phyloP scores from a whole-genome alignment of 2,888 invertebrate genomes.

The Noctua comes region DNA sequence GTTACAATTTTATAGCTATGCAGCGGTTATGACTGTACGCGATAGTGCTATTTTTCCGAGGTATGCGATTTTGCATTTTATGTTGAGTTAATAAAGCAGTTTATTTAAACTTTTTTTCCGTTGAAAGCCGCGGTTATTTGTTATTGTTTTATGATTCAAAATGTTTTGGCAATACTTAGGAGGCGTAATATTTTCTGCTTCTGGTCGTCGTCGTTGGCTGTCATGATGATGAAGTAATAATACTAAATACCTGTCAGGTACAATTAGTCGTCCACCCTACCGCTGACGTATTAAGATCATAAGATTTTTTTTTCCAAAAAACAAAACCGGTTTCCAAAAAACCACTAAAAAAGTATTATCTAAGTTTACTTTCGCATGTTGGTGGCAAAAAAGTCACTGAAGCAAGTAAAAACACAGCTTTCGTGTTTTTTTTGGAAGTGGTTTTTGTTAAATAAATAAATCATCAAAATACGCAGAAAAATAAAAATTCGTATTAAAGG shows the following conservation, averaged over 20 bases:
- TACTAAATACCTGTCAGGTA: not conserved
- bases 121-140: not conserved
- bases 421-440: too few relatives aligned
- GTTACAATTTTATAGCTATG: slow-evolving; percentile 49
- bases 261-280: not conserved
- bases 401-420: too few relatives aligned
- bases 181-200: not conserved
- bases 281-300: not conserved
- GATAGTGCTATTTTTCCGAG: not conserved
- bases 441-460: too few relatives aligned
- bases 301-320: too few relatives aligned
- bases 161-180: not conserved
- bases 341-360: too few relatives aligned
- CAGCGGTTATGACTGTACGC: slow-evolving; percentile 29
- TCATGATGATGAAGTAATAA: not conserved
- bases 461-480: too few relatives aligned
- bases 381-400: too few relatives aligned
- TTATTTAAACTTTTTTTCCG: not conserved
- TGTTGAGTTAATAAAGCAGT: not conserved
- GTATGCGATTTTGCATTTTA: slow-evolving; percentile 17
- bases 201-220: not conserved
- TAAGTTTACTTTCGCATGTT: too few relatives aligned
- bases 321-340: too few relatives aligned
- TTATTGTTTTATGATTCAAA: not conserved
- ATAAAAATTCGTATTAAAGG: too few relatives aligned